Percentiles rank a stretch among this genome's conserved stretches.
phyloP scores from a whole-genome alignment of 2,888 invertebrate species.

The Volucella inflata region DNA sequence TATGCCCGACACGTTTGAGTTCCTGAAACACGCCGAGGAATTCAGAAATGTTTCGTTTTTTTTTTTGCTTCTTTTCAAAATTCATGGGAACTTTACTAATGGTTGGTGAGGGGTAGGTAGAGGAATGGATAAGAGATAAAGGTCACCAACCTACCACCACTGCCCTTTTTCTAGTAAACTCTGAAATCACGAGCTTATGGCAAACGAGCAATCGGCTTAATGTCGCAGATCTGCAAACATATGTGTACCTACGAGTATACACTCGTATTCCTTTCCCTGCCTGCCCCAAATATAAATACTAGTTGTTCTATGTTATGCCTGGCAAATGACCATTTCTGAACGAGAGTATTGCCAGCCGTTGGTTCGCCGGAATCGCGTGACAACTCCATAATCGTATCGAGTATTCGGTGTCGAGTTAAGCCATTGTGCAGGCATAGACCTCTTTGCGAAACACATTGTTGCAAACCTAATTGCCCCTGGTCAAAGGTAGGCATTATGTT shows the following conservation, averaged over 20 bases:
- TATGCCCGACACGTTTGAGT: constrained; percentile 59
- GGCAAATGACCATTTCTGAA: constrained; percentile 57
- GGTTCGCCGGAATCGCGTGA: constrained; percentile 64
- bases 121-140: not conserved
- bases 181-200: constrained; percentile 27
- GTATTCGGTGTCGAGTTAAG: constrained; percentile 45
- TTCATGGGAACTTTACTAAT: constrained; percentile 12
- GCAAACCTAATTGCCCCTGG: constrained; percentile 64
- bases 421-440: constrained; percentile 45
- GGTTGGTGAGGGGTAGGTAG: not conserved
- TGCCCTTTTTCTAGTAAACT: constrained; percentile 12
- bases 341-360: constrained; percentile 29
- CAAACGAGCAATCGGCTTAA: constrained; percentile 55
- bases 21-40: constrained; percentile 23
- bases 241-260: constrained; percentile 16
- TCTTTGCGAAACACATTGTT: constrained; percentile 56
- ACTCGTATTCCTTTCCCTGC: not conserved
- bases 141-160: not conserved
- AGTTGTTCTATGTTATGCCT: constrained; percentile 47
- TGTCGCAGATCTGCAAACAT: constrained; percentile 48
- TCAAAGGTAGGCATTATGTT: constrained; percentile 67
- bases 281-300: constrained; percentile 36
- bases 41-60: constrained; percentile 13
- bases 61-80: constrained; percentile 24
- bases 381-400: constrained; percentile 65